phyloP scores from a whole-genome alignment of 1,140 invertebrate genomes.

The Caenorhabditis tropicalis region DNA sequence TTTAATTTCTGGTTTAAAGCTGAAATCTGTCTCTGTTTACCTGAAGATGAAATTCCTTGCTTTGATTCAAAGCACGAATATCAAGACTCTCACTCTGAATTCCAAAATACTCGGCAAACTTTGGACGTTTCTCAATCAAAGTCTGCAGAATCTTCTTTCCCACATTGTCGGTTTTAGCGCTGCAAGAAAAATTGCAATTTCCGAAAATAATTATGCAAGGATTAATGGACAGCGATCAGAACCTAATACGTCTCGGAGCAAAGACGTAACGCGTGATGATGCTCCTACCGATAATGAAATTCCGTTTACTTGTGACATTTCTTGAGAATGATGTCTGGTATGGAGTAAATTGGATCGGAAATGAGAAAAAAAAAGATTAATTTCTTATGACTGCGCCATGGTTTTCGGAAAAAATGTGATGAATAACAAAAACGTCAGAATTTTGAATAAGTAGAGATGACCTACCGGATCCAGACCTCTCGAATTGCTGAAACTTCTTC shows the following conservation, averaged over 20 bases:
- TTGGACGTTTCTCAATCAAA: constrained; percentile 58
- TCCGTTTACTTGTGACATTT: constrained; percentile 11
- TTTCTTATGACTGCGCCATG: neutral
- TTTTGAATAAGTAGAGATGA: neutral
- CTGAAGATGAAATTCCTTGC: constrained; percentile 60
- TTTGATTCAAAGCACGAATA: constrained; percentile 52
- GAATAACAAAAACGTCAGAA: neutral
- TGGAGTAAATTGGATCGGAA: neutral
- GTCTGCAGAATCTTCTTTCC: constrained; percentile 60
- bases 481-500: constrained; percentile 54
- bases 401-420: neutral
- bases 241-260: neutral
- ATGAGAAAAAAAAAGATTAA: neutral
- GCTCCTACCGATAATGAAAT: constrained; percentile 10
- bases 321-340: constrained; percentile 5
- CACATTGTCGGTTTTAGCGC: constrained; percentile 60
- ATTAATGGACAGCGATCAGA: neutral
- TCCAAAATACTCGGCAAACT: constrained; percentile 62
- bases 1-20: neutral
- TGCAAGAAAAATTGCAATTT: constrained; percentile 45
- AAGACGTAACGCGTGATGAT: constrained; percentile 16
- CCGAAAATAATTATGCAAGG: neutral
- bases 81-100: constrained; percentile 57
- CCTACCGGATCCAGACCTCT: constrained; percentile 53
- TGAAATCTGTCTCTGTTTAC: neutral